Conservation (phyloP, 2,888 invertebrate species). For the Dryomyza anilis region DNA sequence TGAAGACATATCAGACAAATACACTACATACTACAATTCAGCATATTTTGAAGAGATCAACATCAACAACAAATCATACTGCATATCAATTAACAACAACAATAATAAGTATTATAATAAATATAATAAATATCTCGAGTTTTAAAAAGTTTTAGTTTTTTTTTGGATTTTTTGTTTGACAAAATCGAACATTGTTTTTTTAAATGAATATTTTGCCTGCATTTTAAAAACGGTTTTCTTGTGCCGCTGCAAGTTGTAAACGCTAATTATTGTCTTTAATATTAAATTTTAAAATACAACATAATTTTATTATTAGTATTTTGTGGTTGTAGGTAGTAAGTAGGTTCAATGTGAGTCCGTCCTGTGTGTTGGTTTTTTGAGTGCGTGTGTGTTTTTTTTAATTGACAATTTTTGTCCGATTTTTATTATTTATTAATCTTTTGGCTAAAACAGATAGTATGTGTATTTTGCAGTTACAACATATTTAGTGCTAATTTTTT, state of each 20-base stretch:
- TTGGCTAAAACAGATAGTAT: not conserved
- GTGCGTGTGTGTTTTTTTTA: slow-evolving; percentile 11
- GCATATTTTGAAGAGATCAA: slow-evolving; percentile 10
- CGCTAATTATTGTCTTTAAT: slow-evolving; percentile 50
- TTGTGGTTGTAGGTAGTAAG: too few relatives aligned
- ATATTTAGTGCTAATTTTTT: not conserved
- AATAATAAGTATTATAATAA: not conserved
- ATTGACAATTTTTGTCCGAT: slow-evolving; percentile 25
- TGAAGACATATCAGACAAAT: not conserved
- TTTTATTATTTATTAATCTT: not conserved
- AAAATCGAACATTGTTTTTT: slow-evolving; percentile 3
- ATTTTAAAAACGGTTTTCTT: too few relatives aligned
- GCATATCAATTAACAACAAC: slow-evolving; percentile 31
- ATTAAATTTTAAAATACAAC: slow-evolving; percentile 36
- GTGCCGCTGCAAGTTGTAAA: slow-evolving; percentile 39
- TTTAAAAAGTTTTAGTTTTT: slow-evolving; percentile 20
- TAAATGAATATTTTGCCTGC: slow-evolving; percentile 15
- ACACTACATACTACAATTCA: not conserved
- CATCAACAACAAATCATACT: slow-evolving; percentile 14
- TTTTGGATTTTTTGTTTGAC: not conserved
- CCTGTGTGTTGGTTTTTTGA: slow-evolving; percentile 6
- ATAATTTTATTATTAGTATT: slow-evolving; percentile 11
- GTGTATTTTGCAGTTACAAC: slow-evolving; percentile 10
- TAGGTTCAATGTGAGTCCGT: too few relatives aligned
- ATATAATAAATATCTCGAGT: not conserved